Percentiles rank a stretch among this genome's conserved stretches.
Evolutionary conservation across 2,113 vertebrate genomes (phyloP).

Genomic region (Pachypanchax playfairii): DNA sequence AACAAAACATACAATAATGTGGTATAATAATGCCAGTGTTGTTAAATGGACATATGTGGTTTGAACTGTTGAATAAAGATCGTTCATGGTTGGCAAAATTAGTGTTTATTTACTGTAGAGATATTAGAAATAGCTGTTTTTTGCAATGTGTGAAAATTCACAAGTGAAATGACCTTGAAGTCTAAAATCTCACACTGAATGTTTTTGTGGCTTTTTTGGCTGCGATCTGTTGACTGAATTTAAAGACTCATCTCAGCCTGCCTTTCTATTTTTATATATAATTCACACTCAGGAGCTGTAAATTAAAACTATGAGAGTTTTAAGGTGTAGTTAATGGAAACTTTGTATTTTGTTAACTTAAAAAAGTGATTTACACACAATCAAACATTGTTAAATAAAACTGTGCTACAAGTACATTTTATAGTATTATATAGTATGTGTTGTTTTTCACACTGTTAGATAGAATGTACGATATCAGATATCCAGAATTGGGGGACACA

Average conservation of each 20-base stretch:
- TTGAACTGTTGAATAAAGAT: not conserved
- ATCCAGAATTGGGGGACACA: too few relatives aligned
- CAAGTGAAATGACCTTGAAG: conserved; percentile 17
- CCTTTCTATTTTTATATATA: not conserved
- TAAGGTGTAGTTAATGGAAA: not conserved
- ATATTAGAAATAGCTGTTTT: not conserved
- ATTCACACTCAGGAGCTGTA: not conserved
- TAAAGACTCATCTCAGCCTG: conserved; percentile 7
- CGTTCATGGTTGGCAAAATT: not conserved
- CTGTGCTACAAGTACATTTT: too few relatives aligned
- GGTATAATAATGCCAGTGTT: conserved; percentile 17
- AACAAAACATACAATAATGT: too few relatives aligned
- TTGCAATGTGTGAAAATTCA: conserved; percentile 1
- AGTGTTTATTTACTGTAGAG: conserved; percentile 4
- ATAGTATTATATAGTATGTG: too few relatives aligned
- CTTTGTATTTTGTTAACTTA: not conserved
- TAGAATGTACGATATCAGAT: too few relatives aligned
- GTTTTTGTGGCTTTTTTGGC: conserved; percentile 9
- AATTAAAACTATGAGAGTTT: not conserved
- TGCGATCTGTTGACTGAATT: conserved; percentile 1
- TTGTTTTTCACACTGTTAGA: too few relatives aligned
- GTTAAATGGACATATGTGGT: too few relatives aligned
- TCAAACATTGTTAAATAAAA: too few relatives aligned
- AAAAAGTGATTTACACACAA: too few relatives aligned
- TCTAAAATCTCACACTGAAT: not conserved